Evolutionary conservation across 37 sponge, comb jelly and placozoan species (phyloP).

Genomic region (Petrosia ficiformis): DNA sequence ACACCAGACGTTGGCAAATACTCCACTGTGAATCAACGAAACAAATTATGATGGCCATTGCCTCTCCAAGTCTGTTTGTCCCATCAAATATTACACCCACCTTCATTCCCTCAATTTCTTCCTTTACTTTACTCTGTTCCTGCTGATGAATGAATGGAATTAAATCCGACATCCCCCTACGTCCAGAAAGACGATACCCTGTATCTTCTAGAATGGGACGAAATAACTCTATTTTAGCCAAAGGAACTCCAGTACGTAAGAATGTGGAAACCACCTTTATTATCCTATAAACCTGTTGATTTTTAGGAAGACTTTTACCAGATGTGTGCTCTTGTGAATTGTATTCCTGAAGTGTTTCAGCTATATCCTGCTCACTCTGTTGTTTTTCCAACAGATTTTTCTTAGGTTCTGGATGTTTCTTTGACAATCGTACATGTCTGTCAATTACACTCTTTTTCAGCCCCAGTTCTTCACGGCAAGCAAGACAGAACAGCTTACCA

Average conservation of each 20-base stretch:
- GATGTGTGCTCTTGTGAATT: neutral
- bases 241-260: conserved; percentile 6
- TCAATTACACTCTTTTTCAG: conserved; percentile 1
- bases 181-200: neutral
- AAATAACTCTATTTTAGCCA: neutral
- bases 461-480: conserved; percentile 10
- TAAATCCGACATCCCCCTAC: neutral
- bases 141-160: neutral
- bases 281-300: neutral
- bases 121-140: neutral
- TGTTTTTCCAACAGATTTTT: neutral
- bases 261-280: conserved; percentile 14
- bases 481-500: conserved; percentile 9
- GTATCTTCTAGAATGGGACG: conserved; percentile 7
- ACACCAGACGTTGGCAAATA: neutral
- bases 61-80: neutral
- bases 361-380: neutral
- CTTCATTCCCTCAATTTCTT: neutral
- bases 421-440: conserved; percentile 6
- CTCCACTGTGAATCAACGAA: neutral
- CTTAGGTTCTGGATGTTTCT: conserved; percentile 11
- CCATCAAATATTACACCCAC: neutral
- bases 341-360: conserved; percentile 2
- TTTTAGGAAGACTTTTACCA: conserved; percentile 4
- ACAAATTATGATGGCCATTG: neutral